These are phyloP conservation scores for Parotocinclus haroldoi DNA, from an alignment of 2,797 vertebrate species.

Conservation along the genomic window DNA sequence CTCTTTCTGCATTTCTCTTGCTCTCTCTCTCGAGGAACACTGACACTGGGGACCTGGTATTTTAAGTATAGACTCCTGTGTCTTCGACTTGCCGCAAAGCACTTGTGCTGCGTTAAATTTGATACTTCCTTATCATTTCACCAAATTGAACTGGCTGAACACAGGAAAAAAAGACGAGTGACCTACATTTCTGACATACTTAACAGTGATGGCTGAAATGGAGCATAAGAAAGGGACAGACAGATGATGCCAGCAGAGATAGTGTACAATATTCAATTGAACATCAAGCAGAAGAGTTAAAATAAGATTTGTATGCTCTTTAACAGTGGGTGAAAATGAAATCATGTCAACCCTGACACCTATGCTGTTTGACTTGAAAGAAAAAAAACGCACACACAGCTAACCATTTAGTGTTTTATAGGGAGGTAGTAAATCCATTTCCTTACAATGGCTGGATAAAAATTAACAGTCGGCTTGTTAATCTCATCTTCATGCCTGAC, in stretches of 20 bases:
- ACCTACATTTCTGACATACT: constrained; percentile 76
- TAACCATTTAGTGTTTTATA: not conserved
- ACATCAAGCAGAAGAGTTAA: too few species aligned
- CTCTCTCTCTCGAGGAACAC: constrained; percentile 62
- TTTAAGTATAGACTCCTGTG: constrained; percentile 57
- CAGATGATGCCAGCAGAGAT: constrained; percentile 34
- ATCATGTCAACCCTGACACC: too few species aligned
- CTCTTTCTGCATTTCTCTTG: constrained; percentile 31
- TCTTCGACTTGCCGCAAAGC: constrained; percentile 55
- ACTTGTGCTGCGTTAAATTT: constrained; percentile 63
- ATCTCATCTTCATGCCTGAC: too few species aligned
- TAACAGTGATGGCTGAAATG: constrained; percentile 57
- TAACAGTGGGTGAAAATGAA: too few species aligned
- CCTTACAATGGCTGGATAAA: not conserved
- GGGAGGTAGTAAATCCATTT: constrained; percentile 7
- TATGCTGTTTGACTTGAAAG: not conserved
- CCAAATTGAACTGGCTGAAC: constrained; percentile 65
- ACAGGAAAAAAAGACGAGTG: constrained; percentile 56
- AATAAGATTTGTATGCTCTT: too few species aligned
- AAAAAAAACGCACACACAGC: not conserved
- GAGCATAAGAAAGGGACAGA: constrained; percentile 40
- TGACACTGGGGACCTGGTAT: constrained; percentile 55
- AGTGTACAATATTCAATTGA: constrained; percentile 9
- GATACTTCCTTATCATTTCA: constrained; percentile 65
- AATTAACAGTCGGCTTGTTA: not conserved